phyloP scores from a whole-genome alignment of 2,797 vertebrate genomes.

The Pseudochaenichthys georgianus region DNA sequence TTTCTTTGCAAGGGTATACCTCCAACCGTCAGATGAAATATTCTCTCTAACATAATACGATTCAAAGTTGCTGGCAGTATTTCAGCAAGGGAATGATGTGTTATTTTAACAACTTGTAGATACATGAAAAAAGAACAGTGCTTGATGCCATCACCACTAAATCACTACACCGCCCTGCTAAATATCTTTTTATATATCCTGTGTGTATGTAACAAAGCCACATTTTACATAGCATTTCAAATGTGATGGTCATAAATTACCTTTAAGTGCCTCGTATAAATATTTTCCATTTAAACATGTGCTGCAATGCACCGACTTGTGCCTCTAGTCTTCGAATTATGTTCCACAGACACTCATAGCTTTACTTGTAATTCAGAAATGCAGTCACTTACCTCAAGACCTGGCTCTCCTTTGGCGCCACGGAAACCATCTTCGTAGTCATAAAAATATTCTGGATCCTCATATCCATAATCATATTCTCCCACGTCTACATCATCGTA shows the following conservation, averaged over 20 bases:
- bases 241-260: slow-evolving; percentile 55
- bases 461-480: slow-evolving; percentile 91
- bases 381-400: slow-evolving; percentile 90
- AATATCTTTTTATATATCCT: slow-evolving; percentile 53
- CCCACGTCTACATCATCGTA: slow-evolving; percentile 86
- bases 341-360: slow-evolving; percentile 7
- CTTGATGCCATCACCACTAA: slow-evolving; percentile 69
- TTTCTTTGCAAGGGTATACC: slow-evolving; percentile 33
- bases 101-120: slow-evolving; percentile 78
- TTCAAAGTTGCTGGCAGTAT: slow-evolving; percentile 49
- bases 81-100: slow-evolving; percentile 58
- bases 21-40: slow-evolving; percentile 46
- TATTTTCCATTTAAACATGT: slow-evolving; percentile 51
- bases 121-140: slow-evolving; percentile 66
- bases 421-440: slow-evolving; percentile 86
- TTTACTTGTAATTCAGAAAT: slow-evolving; percentile 41
- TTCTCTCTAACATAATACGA: slow-evolving; percentile 32
- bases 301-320: slow-evolving; percentile 42
- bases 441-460: slow-evolving; percentile 89
- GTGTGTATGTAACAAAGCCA: slow-evolving; percentile 46
- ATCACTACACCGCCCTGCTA: slow-evolving; percentile 65
- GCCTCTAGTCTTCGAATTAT: slow-evolving; percentile 19
- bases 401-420: slow-evolving; percentile 96
- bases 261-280: slow-evolving; percentile 40
- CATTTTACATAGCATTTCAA: slow-evolving; percentile 46